Conservation (phyloP, 2,113 vertebrate species). For the Peromyscus polionotus region DNA sequence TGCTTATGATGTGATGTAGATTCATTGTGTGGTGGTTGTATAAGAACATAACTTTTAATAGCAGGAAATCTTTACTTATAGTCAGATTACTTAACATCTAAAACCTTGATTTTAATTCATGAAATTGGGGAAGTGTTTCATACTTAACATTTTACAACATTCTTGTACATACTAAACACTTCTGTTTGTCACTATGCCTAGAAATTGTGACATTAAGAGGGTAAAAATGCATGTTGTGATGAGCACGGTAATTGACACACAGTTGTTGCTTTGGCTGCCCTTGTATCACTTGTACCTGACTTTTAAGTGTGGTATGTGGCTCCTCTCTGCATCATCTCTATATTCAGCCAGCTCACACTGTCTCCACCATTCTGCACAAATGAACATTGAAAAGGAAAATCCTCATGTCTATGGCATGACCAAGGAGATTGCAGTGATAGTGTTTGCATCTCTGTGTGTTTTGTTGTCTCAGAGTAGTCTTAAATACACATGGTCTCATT, state of each 20-base stretch:
- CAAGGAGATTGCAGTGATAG: not conserved
- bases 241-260: not conserved
- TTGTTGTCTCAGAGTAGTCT: not conserved
- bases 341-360: not conserved
- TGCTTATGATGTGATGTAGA: not conserved
- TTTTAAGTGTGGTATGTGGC: not conserved
- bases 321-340: not conserved
- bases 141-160: not conserved
- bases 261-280: not conserved
- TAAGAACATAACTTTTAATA: not conserved
- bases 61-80: not conserved
- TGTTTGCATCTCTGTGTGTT: not conserved
- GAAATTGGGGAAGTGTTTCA: not conserved
- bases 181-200: not conserved
- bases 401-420: not conserved
- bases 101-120: not conserved
- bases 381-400: not conserved
- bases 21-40: not conserved
- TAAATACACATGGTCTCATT: not conserved
- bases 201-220: not conserved
- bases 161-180: not conserved
- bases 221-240: not conserved
- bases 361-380: not conserved
- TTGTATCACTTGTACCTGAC: not conserved
- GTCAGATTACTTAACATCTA: not conserved